Evolutionary conservation across 1,140 invertebrate genomes (phyloP), one percentile per base, ranked within the genome.

Genomic region (Aphis gossypii): DNA sequence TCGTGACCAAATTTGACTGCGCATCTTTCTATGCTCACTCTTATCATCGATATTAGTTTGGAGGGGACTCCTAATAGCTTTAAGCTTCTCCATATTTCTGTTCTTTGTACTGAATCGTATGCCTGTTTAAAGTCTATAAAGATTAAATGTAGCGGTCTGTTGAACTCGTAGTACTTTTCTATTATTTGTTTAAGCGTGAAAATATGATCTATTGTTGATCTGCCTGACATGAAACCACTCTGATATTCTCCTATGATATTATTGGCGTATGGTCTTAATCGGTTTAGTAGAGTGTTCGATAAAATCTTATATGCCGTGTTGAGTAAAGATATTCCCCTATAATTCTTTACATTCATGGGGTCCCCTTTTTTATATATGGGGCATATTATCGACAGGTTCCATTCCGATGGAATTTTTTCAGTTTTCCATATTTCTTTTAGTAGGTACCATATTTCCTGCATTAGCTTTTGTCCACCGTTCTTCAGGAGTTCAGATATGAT

Each of bases 351-450:
- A 76, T 76, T 14, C 68, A 76, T 76, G 56, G 56, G 56, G 56
- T 60, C 56, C 56, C 23, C 56, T 60, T 60, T 60, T 60, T 60
- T 60, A 60, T 60, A 60, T 60, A 60, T 60, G 56, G 2, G 56
- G 56, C 56, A 60, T 60, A 60, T 60, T 60, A 60, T 60, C 23
- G n/a, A 76, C 11, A 86, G 84, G 84, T 93, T 94, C 94, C 94
- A 95, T n/a, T 94, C 93, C 20, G 86, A 44, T 51, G 94, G 94
- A 54, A 94, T 92, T 30, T 93, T 93, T 94, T 94, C 94, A 83
- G 76, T 91, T 93, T 92, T 92, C 94, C 94, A 94, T 92, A 38
- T 46, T 46, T 82, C 76, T 87, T 54, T 54, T 90, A 54, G 38
- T 54, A 90, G 48, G n/a, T 90, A 8, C 92, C 92, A 86, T 46